Evolutionary conservation across 2,888 invertebrate genomes (phyloP).

Genomic region (Thecophora atra): DNA sequence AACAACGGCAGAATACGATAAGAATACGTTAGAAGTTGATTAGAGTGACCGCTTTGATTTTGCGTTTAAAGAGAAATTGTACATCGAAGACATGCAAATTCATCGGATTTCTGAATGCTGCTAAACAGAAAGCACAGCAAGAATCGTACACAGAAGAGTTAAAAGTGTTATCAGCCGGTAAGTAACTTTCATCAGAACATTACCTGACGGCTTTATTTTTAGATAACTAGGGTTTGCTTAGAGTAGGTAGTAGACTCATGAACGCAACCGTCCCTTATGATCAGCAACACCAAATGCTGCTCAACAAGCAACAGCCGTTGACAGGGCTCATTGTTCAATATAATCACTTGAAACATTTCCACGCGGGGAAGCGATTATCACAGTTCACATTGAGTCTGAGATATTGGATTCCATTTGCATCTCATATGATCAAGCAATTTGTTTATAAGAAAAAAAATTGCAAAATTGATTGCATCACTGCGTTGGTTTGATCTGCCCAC

Average conservation of each 20-base stretch:
- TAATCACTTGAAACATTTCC: constrained; percentile 38
- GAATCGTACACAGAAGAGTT: not conserved
- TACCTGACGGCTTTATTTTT: not conserved
- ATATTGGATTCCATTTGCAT: constrained; percentile 38
- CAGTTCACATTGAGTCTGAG: constrained; percentile 34
- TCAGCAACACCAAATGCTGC: constrained; percentile 44
- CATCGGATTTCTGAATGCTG: not conserved
- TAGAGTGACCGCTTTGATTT: not conserved
- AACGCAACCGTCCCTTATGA: constrained; percentile 27
- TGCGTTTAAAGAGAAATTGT: not conserved
- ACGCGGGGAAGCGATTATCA: constrained; percentile 41
- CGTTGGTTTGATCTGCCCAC: constrained; percentile 46
- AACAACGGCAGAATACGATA: not conserved
- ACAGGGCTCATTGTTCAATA: constrained; percentile 37
- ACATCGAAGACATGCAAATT: not conserved
- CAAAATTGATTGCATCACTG: constrained; percentile 50
- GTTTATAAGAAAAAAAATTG: constrained; percentile 44
- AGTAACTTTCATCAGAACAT: not conserved
- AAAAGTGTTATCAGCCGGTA: not conserved
- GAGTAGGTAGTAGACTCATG: constrained; percentile 2
- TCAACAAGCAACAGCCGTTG: constrained; percentile 39
- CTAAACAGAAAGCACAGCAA: not conserved
- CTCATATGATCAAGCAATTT: constrained; percentile 35
- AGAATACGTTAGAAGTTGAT: not conserved
- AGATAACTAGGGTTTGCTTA: not conserved